Conservation (phyloP, 2,797 vertebrate species). For the Danionella dracula region DNA sequence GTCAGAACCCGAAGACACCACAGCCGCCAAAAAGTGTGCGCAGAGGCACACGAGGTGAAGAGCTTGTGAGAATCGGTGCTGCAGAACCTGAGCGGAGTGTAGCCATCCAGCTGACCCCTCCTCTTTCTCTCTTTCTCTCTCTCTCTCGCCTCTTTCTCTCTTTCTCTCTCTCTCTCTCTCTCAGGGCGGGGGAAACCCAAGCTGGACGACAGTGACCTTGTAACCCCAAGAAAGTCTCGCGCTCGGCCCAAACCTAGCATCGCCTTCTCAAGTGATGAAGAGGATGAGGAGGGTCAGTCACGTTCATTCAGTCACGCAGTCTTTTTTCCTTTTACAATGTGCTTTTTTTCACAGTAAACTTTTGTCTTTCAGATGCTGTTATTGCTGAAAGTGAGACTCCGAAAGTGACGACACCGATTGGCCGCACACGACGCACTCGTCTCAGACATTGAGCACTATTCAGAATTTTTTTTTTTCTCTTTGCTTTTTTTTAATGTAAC, state of each 20-base stretch:
- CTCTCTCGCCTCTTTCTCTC: too few species aligned
- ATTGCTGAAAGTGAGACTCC: slow-evolving; percentile 85
- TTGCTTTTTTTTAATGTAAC: background rate
- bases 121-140: too few species aligned
- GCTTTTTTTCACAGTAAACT: background rate
- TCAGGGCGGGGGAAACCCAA: slow-evolving; percentile 60
- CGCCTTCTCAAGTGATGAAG: slow-evolving; percentile 86
- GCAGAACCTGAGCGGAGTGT: too few species aligned
- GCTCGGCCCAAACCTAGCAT: slow-evolving; percentile 63
- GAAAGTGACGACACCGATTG: slow-evolving; percentile 87
- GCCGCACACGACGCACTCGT: slow-evolving; percentile 70
- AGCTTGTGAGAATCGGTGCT: background rate
- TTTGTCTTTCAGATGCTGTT: slow-evolving; percentile 62
- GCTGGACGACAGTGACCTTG: slow-evolving; percentile 62
- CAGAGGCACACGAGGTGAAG: slow-evolving; percentile 58
- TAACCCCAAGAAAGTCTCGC: slow-evolving; percentile 64
- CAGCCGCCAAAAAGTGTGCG: slow-evolving; percentile 45
- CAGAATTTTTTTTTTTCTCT: background rate
- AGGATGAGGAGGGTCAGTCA: slow-evolving; percentile 66
- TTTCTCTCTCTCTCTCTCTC: background rate
- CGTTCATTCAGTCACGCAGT: background rate
- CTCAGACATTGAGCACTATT: slow-evolving; percentile 65
- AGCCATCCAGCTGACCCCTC: too few species aligned
- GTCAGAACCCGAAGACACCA: slow-evolving; percentile 34
- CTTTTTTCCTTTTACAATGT: background rate